phyloP scores from a whole-genome alignment of 1,140 invertebrate species.

The Leptinotarsa texana region DNA sequence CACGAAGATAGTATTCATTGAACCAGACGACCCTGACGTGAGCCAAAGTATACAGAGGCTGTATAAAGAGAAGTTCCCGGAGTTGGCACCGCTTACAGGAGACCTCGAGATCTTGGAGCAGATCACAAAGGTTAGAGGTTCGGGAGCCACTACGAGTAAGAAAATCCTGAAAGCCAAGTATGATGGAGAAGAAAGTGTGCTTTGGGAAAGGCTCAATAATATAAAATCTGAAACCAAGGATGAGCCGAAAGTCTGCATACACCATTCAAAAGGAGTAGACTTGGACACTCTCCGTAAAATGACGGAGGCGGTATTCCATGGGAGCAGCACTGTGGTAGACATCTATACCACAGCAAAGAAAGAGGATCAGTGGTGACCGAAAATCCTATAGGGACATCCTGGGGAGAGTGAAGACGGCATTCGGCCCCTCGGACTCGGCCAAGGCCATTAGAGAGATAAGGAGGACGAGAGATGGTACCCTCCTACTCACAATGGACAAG shows the following conservation, averaged over 20 bases:
- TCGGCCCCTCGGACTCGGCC: background rate
- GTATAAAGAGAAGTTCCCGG: conserved; percentile 25
- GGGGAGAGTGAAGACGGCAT: background rate
- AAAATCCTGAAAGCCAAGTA: conserved; percentile 11
- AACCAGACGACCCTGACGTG: conserved; percentile 27
- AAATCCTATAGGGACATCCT: conserved; percentile 7
- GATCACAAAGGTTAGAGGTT: conserved; percentile 3
- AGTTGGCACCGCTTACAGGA: conserved; percentile 9
- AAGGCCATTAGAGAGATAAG: conserved; percentile 1
- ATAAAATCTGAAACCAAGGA: background rate
- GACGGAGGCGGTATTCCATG: conserved; percentile 17
- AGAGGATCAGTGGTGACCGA: background rate
- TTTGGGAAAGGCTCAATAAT: conserved; percentile 1
- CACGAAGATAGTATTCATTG: conserved; percentile 25
- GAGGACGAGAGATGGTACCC: background rate
- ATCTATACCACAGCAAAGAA: conserved; percentile 18
- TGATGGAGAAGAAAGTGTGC: background rate
- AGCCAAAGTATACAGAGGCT: conserved; percentile 19
- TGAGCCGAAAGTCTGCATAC: background rate
- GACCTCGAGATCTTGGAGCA: conserved; percentile 24
- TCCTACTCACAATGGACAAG: background rate
- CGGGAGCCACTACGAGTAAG: background rate
- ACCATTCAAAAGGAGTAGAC: conserved; percentile 3
- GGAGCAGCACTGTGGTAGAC: background rate
- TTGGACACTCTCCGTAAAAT: conserved; percentile 14